These are phyloP conservation scores for Coilia nasus DNA, from an alignment of 2,797 vertebrate species.

Conservation along the genomic window DNA sequence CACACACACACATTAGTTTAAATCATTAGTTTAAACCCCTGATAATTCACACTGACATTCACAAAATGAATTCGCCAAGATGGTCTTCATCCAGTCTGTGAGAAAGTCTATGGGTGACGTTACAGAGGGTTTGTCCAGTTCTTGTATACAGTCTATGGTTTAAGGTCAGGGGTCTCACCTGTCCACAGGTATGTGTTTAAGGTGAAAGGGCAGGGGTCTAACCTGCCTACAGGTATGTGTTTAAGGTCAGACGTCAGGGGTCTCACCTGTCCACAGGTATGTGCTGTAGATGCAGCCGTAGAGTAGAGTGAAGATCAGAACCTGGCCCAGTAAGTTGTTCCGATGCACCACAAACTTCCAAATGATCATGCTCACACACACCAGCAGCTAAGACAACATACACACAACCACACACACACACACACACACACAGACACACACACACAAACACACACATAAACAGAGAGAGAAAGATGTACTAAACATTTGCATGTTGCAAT, in stretches of 20 bases:
- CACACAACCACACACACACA: conserved; percentile 24
- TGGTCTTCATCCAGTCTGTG: too few species aligned
- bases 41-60: too few species aligned
- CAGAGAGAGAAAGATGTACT: background rate
- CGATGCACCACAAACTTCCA: conserved; percentile 91
- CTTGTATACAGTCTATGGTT: too few species aligned
- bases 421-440: background rate
- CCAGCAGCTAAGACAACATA: conserved; percentile 80
- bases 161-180: background rate
- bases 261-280: conserved; percentile 80
- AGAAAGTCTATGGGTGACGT: too few species aligned
- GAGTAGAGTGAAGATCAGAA: conserved; percentile 87
- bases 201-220: background rate
- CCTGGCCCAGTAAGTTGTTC: conserved; percentile 80
- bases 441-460: background rate
- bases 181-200: background rate
- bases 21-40: too few species aligned
- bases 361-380: conserved; percentile 90
- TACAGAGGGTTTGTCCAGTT: too few species aligned
- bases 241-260: background rate
- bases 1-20: background rate
- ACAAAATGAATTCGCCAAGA: too few species aligned
- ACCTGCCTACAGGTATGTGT: too few species aligned
- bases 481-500: background rate
- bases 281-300: conserved; percentile 96